Percentiles rank a stretch among this genome's conserved stretches.
phyloP scores from a whole-genome alignment of 2,113 vertebrate species.

The Siniperca knerii region DNA sequence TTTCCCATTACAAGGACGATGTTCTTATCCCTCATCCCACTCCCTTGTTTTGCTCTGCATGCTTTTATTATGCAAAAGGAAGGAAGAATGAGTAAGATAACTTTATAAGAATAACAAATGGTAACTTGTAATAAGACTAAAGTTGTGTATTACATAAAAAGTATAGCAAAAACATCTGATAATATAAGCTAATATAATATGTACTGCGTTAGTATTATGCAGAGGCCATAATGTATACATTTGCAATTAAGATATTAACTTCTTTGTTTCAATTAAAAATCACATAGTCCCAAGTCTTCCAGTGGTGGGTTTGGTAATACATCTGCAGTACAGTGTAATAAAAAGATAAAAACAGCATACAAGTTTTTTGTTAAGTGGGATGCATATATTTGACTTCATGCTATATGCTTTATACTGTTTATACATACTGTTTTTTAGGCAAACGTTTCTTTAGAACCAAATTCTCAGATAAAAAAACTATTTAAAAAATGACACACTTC shows the following conservation, averaged over 20 bases:
- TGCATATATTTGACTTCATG: not conserved
- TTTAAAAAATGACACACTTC: not conserved
- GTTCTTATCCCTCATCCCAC: not conserved
- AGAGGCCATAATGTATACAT: not conserved
- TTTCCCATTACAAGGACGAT: not conserved
- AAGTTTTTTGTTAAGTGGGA: not conserved
- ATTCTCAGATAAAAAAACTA: not conserved
- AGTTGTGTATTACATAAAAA: not conserved
- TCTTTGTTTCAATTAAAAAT: slow-evolving; percentile 29
- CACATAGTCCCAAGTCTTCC: not conserved
- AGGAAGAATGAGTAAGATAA: not conserved
- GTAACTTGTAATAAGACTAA: not conserved
- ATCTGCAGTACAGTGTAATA: slow-evolving; percentile 14
- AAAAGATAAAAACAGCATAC: not conserved
- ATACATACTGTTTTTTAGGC: not conserved
- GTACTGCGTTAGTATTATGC: not conserved
- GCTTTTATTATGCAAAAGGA: not conserved
- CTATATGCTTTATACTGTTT: not conserved
- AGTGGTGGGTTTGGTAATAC: not conserved
- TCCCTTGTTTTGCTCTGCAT: not conserved
- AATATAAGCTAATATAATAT: not conserved
- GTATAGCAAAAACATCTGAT: not conserved
- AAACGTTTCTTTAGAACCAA: not conserved
- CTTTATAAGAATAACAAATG: not conserved
- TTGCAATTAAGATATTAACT: slow-evolving; percentile 35